Conservation (phyloP, 2,113 vertebrate genomes). For the Chloropsis cyanopogon region DNA sequence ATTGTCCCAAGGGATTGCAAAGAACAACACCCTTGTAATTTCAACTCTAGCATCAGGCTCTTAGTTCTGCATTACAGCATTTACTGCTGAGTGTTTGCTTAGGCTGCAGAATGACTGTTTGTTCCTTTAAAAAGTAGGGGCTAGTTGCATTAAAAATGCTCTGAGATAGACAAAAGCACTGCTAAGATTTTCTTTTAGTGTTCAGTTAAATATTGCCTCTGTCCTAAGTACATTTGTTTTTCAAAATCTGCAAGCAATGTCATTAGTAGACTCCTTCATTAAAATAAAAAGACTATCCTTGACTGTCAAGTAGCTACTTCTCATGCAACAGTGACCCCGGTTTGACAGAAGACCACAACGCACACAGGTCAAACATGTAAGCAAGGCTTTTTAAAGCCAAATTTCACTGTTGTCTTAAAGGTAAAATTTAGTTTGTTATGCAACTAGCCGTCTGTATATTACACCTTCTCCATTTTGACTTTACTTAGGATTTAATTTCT, state of each 20-base stretch:
- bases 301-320: constrained; percentile 69
- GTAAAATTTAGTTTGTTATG: constrained; percentile 72
- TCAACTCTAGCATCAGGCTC: constrained; percentile 76
- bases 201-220: constrained; percentile 65
- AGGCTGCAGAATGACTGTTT: constrained; percentile 67
- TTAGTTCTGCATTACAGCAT: constrained; percentile 68
- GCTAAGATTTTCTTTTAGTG: constrained; percentile 60
- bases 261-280: constrained; percentile 74
- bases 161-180: constrained; percentile 71
- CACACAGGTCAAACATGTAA: constrained; percentile 73
- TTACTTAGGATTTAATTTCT: constrained; percentile 71
- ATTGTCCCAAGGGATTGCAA: constrained; percentile 86
- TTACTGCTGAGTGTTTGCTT: constrained; percentile 62
- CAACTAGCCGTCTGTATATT: constrained; percentile 80
- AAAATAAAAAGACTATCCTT: constrained; percentile 67
- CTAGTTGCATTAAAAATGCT: constrained; percentile 77
- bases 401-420: constrained; percentile 77
- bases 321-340: constrained; percentile 80
- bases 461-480: constrained; percentile 88
- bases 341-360: constrained; percentile 75
- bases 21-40: constrained; percentile 72
- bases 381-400: constrained; percentile 68
- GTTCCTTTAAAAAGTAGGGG: constrained; percentile 66
- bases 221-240: constrained; percentile 54
- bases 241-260: constrained; percentile 66